Evolutionary conservation across 2,888 invertebrate species (phyloP), one percentile per base, ranked within the genome.

Genomic region (Paralinhomoeus sp.): DNA sequence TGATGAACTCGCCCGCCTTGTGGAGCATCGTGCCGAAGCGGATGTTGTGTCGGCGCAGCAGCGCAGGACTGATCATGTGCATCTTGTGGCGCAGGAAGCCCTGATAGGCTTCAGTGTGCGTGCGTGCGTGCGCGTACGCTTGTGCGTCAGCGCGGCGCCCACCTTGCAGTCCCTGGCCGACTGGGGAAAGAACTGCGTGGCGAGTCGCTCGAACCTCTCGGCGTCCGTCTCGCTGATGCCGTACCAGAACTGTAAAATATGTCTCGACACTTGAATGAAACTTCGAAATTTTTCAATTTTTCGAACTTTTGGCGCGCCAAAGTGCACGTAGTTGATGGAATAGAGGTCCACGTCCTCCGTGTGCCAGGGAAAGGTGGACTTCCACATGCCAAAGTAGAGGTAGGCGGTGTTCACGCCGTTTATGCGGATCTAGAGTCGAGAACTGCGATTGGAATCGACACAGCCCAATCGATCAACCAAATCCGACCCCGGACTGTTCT

Each of bases 291-390:
- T n/a, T n/a, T n/a, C n/a, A n/a, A n/a, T n/a, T n/a, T n/a, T n/a
- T n/a, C n/a, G n/a, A n/a, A 49, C 50, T 67, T 97, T 97, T 0
- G 97, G 91, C 1, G 81, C 83, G 40, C 97, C 97, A 65, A 83
- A 89, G 64, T 99, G 97, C 24, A 99, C 69, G 65, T 89, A 97
- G 63, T 99, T 99, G 49, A 99, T 99, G 0, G 87, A 89, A 66
- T 99, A 97, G 24, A 99, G 67, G 64, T 99, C 97, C 91, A 97
- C 93, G 57, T 99, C 97, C 67, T 99, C 97, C 0, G 91, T 91
- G 60, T 99, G 97, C 97, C 97, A 99, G 0, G 93, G 87, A 62
- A 99, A 99, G 0, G 89, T 87, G 0, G 93, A 89, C 65, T 97
- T 97, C 91, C 93, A 99, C 93, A 97, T 99, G 34, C 60, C 97